Base-by-base conservation (phyloP, 2,888 invertebrate genomes). In the Labia minor region DNA sequence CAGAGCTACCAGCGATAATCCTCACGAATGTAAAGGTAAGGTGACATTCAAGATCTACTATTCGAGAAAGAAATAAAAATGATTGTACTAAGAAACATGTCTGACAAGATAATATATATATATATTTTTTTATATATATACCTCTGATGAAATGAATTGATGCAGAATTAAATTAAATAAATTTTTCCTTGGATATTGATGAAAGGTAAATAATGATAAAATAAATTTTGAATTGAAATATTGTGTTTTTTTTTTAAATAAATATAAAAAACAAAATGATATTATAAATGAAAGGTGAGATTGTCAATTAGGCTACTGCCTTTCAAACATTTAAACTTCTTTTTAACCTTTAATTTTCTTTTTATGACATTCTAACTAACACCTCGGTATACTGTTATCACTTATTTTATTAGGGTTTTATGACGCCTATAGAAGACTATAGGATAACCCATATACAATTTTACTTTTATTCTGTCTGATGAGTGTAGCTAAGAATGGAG, bases 11-110 rank as follows among this genome's bases (percentile, higher is more conserved):
- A 88, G 90, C 0, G 83, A 83, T 66, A 89, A 95, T 76, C 92
- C 93, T 0, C 89, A 95, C 77, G 97, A 96, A 78, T 96, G 96
- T 81, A 88, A 90, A 84, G 87, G 97, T 97, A 79, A 84, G 89
- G 14, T 33, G n/a, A n/a, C n/a, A 8, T 33, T 33, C 33, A 26
- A 26, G 3, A 26, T 26, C 26, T 26, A 26, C 3, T 26, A 6
- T 26, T 26, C 8, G 8, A 26, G 8, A 26, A 26, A 26, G 26
- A 61, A 16, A 61, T 61, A 10, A 21, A 19, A 20, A 20, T 10
- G 19, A 18, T 11, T 10, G 10, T 10, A 18, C 62, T 10, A 18
- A 16, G 10, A 11, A 62, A 62, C 62, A 14, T 62, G 11, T 16
- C 63, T 8, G 18, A 16, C 6, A 16, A 19, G 20, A 63, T 63